phyloP scores from a whole-genome alignment of 2,797 vertebrate species.

The Lacerta viridis region DNA sequence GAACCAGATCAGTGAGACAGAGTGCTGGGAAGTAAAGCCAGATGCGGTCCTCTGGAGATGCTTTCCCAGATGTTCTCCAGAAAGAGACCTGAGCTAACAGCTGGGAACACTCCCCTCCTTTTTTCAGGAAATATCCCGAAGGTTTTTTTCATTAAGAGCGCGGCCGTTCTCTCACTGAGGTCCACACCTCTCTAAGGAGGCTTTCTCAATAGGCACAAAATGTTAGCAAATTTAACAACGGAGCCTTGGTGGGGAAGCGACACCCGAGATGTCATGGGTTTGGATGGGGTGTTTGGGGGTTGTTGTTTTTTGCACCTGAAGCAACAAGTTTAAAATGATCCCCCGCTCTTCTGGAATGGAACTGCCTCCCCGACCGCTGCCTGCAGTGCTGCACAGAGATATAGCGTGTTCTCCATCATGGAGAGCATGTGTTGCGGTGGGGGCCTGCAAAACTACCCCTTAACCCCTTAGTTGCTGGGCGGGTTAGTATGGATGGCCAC shows the following conservation, averaged over 20 bases:
- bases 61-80: conserved; percentile 85
- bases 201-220: conserved; percentile 37
- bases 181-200: conserved; percentile 40
- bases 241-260: neutral
- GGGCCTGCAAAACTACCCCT: too few relatives aligned
- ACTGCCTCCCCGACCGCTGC: neutral
- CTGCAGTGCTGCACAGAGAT: conserved; percentile 2
- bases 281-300: too few relatives aligned
- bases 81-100: conserved; percentile 77
- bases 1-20: conserved; percentile 86
- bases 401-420: too few relatives aligned
- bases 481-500: too few relatives aligned
- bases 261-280: neutral
- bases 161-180: conserved; percentile 68
- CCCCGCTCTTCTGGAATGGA: neutral
- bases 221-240: conserved; percentile 45
- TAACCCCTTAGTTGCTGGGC: too few relatives aligned
- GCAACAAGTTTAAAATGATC: neutral
- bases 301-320: neutral
- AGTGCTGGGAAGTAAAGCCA: conserved; percentile 85
- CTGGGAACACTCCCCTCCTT: conserved; percentile 69
- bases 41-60: conserved; percentile 83
- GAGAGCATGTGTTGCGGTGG: too few relatives aligned
- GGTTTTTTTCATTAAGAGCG: conserved; percentile 56
- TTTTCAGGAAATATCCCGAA: conserved; percentile 46